Percentiles rank a stretch among this genome's conserved stretches.
Evolutionary conservation across 2,888 invertebrate species (phyloP).

Genomic region (Spodoptera picta): DNA sequence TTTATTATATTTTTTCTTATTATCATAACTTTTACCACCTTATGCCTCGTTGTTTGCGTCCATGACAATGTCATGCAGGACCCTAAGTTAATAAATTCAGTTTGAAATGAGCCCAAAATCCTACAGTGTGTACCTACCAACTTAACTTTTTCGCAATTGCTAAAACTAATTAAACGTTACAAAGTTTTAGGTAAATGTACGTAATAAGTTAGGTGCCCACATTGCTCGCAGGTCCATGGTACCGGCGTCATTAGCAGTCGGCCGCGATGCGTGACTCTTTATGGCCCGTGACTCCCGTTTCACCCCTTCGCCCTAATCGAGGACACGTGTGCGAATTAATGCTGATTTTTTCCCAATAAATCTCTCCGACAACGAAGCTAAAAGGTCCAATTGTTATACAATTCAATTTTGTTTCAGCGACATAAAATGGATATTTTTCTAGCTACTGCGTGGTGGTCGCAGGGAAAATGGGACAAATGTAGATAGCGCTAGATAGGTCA

Average conservation of each 20-base stretch:
- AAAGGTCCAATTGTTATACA: constrained; percentile 70
- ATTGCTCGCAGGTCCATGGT: constrained; percentile 46
- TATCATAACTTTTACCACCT: too few relatives aligned
- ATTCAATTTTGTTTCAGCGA: constrained; percentile 52
- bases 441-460: constrained; percentile 42
- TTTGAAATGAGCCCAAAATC: constrained; percentile 18
- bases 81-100: constrained; percentile 24
- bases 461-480: background rate
- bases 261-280: constrained; percentile 84
- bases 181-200: constrained; percentile 32
- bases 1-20: too few relatives aligned
- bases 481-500: background rate
- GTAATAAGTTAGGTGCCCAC: constrained; percentile 32
- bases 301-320: constrained; percentile 84
- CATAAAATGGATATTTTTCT: constrained; percentile 57
- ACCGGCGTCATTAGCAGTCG: constrained; percentile 77
- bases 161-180: constrained; percentile 52
- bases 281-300: constrained; percentile 81
- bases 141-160: constrained; percentile 44
- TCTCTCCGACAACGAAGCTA: constrained; percentile 62
- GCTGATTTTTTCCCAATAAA: constrained; percentile 80
- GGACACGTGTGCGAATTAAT: constrained; percentile 86
- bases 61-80: background rate
- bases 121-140: background rate
- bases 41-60: too few relatives aligned